Base-by-base conservation (phyloP, 2,888 invertebrate species). In the Mechanitis mazaeus region DNA sequence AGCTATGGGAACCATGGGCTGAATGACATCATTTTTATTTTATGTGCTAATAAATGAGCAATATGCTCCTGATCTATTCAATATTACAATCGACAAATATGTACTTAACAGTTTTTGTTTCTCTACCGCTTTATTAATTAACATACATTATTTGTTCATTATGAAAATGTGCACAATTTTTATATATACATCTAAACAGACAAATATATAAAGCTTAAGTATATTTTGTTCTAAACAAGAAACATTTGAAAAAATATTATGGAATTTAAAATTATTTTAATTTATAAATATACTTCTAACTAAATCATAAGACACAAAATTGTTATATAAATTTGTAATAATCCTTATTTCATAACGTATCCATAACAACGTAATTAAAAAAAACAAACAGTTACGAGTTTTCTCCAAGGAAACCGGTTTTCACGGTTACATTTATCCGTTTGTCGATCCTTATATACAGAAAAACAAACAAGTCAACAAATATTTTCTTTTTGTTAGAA, bases 361-460 rank as follows among this genome's bases (percentile, higher is more conserved):
- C 7, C 42, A 3, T 50, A 11, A 50, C 50, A 31, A 50, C 50
- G 11, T 28, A 28, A 50, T 50, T 31, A 50, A 28, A 31, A 50
- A 31, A 9, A 50, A 7, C 28, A n/a, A n/a, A 47, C 50, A 31
- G 50, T 50, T 50, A 31, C 9, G 31, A 9, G 7, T 50, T 50
- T 20, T 50, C 31, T 50, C 50, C 28, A 50, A 50, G 31, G 9
- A 9, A 50, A 50, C 50, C 50, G 50, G 50, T 50, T 50, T 50
- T 50, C 50, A 50, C 50, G 50, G 50, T 50, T 50, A 50, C 31
- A 11, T 31, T 50, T 50, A 28, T 47, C 47, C 28, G 50, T 50
- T 31, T 31, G 31, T 31, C 28, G 28, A 11, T 50, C 50, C 50
- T 50, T 31, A 50, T 50, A 50, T 9, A 31, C 28, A 50, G 9